Conservation (phyloP, 1,140 invertebrate species). For the Penaeus japonicus region DNA sequence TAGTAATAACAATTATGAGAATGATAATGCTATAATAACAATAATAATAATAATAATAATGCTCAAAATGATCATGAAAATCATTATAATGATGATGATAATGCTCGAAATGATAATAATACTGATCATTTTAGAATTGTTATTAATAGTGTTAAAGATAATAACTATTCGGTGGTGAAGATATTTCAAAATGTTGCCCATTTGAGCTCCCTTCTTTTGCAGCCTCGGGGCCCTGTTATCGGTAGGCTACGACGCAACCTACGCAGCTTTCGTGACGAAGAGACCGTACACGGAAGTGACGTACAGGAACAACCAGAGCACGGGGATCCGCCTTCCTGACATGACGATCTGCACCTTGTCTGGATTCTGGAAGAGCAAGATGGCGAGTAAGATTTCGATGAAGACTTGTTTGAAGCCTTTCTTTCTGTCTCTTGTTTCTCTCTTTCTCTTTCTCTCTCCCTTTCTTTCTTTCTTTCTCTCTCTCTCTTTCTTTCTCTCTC, state of each 20-base stretch:
- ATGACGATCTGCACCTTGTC: constrained; percentile 40
- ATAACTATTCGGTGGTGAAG: background rate
- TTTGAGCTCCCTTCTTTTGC: background rate
- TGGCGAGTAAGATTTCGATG: constrained; percentile 10
- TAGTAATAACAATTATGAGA: no score
- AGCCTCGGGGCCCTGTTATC: constrained; percentile 28
- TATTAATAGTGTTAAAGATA: background rate
- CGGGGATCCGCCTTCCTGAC: constrained; percentile 16
- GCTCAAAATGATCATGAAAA: no score
- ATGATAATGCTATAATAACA: no score
- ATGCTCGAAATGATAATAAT: no score
- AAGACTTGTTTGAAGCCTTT: background rate
- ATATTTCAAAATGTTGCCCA: background rate
- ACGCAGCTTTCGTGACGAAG: background rate
- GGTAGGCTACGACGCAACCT: constrained; percentile 21
- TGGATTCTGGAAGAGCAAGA: constrained; percentile 43
- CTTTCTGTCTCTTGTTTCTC: background rate
- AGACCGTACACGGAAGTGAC: constrained; percentile 42
- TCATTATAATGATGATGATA: no score
- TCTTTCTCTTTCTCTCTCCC: background rate
- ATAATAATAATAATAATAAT: no score
- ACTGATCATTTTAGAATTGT: no score
- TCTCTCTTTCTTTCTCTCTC: background rate
- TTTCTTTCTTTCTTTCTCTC: background rate
- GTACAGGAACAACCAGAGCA: constrained; percentile 11